Conservation (phyloP, 2,797 vertebrate genomes). For the Gallirallus australis region DNA sequence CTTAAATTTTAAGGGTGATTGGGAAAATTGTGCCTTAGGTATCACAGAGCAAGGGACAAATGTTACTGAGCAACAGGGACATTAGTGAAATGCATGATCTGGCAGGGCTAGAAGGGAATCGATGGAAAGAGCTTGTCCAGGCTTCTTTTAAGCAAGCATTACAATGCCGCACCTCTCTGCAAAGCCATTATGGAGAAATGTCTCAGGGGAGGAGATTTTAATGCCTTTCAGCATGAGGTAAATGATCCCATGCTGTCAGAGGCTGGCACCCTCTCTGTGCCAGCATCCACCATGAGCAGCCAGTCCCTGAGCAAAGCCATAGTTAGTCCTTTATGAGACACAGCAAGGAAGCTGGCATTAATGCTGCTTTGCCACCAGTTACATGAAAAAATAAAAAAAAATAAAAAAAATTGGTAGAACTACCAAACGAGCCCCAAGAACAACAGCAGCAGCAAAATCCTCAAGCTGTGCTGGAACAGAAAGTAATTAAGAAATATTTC, state of each 20-base stretch:
- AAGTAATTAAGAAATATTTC: slow-evolving; percentile 71
- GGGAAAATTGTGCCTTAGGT: not conserved
- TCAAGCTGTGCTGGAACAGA: slow-evolving; percentile 60
- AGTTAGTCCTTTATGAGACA: not conserved
- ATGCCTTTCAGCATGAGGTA: slow-evolving; percentile 33
- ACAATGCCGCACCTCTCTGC: not conserved
- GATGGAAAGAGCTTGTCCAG: not conserved
- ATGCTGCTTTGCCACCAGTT: not conserved
- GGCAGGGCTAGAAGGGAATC: not conserved
- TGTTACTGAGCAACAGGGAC: not conserved
- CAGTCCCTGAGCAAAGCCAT: not conserved
- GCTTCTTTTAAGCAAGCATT: not conserved
- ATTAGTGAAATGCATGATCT: not conserved
- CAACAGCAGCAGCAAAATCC: slow-evolving; percentile 42
- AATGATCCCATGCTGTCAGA: slow-evolving; percentile 7
- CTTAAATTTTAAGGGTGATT: not conserved
- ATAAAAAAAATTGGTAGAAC: not conserved
- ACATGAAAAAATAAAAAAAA: not conserved
- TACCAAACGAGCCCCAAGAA: not conserved
- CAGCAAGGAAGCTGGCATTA: not conserved
- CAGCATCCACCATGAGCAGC: not conserved
- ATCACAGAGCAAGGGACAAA: not conserved
- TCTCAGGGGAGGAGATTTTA: slow-evolving; percentile 31
- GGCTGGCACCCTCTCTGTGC: not conserved
- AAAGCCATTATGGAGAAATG: slow-evolving; percentile 27